These are phyloP conservation scores for Clepsis dumicolana DNA, from an alignment of 2,888 invertebrate genomes.

Conservation along the genomic window DNA sequence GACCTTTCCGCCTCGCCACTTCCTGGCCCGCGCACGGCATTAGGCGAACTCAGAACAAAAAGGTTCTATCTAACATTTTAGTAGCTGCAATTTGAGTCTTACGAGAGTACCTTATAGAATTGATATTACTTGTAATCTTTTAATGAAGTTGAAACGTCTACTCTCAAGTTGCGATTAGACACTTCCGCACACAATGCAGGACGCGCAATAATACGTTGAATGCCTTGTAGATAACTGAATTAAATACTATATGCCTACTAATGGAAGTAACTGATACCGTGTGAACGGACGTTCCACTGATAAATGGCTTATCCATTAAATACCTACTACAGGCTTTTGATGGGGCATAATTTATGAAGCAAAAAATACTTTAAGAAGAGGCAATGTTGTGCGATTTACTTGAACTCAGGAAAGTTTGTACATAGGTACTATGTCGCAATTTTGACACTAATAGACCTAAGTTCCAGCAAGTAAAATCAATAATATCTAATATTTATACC, in stretches of 20 bases:
- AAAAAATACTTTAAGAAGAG: too few species aligned
- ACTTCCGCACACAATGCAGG: slow-evolving; percentile 57
- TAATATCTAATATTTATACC: too few species aligned
- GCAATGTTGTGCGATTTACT: too few species aligned
- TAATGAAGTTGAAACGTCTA: neutral
- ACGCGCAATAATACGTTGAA: slow-evolving; percentile 7
- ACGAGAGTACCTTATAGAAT: neutral
- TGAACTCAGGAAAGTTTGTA: too few species aligned
- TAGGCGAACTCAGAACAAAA: slow-evolving; percentile 10
- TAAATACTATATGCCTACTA: slow-evolving; percentile 32
- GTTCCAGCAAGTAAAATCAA: too few species aligned
- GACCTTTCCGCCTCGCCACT: slow-evolving; percentile 60
- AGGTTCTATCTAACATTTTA: neutral
- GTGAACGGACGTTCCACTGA: slow-evolving; percentile 34
- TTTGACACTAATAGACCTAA: too few species aligned
- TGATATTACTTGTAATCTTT: neutral
- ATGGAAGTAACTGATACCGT: slow-evolving; percentile 27
- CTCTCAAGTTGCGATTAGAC: slow-evolving; percentile 50
- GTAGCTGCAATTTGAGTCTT: neutral
- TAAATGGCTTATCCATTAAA: neutral
- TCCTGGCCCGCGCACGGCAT: slow-evolving; percentile 52
- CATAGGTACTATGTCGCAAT: too few species aligned
- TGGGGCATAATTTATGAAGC: neutral
- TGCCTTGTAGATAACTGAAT: slow-evolving; percentile 29
- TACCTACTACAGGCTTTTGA: neutral